Evolutionary conservation across 2,888 invertebrate genomes (phyloP).

Genomic region (Nomada fabriciana): DNA sequence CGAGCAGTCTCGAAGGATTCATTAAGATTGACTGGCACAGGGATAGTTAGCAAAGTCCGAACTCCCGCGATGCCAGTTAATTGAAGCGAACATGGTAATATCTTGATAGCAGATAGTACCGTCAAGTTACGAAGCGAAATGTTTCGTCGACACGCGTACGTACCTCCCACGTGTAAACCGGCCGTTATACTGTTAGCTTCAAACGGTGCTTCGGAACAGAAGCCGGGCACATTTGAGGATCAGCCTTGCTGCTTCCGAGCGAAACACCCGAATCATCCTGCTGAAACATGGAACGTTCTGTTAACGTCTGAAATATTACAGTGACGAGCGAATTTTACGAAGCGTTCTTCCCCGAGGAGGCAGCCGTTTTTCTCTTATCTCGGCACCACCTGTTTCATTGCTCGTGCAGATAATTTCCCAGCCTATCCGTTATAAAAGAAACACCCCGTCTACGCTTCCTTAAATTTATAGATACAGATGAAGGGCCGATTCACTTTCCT

Average conservation of each 20-base stretch:
- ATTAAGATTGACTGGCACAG: constrained; percentile 15
- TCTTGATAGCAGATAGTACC: constrained; percentile 18
- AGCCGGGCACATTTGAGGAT: not conserved
- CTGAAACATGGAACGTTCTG: not conserved
- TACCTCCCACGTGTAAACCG: constrained; percentile 23
- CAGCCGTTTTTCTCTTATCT: not conserved
- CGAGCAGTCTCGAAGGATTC: not conserved
- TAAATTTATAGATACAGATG: too few species aligned
- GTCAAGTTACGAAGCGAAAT: constrained; percentile 40
- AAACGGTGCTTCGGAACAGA: constrained; percentile 17
- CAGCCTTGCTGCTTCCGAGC: not conserved
- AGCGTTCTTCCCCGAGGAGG: not conserved
- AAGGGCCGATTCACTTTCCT: too few species aligned
- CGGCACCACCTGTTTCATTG: not conserved
- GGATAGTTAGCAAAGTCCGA: constrained; percentile 33
- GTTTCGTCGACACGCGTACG: constrained; percentile 37
- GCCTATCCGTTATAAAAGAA: not conserved
- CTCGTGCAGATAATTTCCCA: not conserved
- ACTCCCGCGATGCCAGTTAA: constrained; percentile 35
- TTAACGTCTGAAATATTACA: constrained; percentile 28
- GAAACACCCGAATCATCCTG: constrained; percentile 17
- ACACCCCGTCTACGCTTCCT: too few species aligned
- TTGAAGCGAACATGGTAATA: constrained; percentile 32
- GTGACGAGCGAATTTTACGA: constrained; percentile 14
- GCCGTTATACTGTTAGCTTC: constrained; percentile 22